Evolutionary conservation across 2,888 invertebrate species (phyloP), one percentile per base, ranked within the genome.

Genomic region (Bibio marci): DNA sequence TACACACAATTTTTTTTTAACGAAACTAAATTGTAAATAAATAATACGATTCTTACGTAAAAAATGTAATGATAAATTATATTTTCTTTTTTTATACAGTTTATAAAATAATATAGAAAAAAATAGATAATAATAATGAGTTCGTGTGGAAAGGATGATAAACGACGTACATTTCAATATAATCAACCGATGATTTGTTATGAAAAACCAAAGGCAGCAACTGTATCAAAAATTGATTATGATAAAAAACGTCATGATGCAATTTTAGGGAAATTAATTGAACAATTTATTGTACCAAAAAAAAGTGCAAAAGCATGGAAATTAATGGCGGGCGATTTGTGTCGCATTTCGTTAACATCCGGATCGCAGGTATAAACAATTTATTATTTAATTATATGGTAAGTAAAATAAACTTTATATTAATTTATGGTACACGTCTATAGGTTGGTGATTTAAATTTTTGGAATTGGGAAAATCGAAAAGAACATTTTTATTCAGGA

Each of bases 401-500:
- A n/a, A n/a, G n/a, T n/a, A n/a, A n/a, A n/a, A n/a, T n/a, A n/a
- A n/a, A 12, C 11, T 37, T n/a, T 18, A 14, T 34, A 11, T 18
- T 14, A 15, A 17, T 30, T 1, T 28, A 12, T 31, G 15, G 11
- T 22, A 39, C 17, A 41, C 13, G 18, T 13, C 31, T 32, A 27
- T 37, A 48, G 48, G 54, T 66, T 30, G 65, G 64, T 13, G 65
- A 66, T 49, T 4, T 65, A 33, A 65, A 66, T 48, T 55, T 65
- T 30, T 65, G 66, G 65, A 65, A 66, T 47, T 42, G 59, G 30
- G 55, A 64, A 2, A 60, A 66, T 48, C 51, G 54, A 2, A 52
- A 58, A 27, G 64, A 65, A 41, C 54, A 55, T 18, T 62, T 66
- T 44, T 66, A 60, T 46, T 62, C 62, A 11, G 63, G 63, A n/a